These are phyloP conservation scores for Solen grandis DNA, from an alignment of 1,140 invertebrate species.

Conservation along the genomic window DNA sequence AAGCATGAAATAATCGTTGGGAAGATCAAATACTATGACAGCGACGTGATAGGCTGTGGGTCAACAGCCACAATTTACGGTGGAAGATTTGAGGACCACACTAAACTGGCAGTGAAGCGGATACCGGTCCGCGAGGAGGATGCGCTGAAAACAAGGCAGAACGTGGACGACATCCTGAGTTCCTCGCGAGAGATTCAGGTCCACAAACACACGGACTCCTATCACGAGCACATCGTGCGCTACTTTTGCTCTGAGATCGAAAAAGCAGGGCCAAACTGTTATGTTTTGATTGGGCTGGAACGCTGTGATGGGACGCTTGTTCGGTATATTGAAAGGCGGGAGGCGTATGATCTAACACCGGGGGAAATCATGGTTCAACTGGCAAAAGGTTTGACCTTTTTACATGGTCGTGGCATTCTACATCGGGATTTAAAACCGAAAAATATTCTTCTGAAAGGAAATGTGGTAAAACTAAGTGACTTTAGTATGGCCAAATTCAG, in stretches of 20 bases:
- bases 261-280: background rate
- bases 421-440: constrained; percentile 12
- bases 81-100: background rate
- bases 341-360: background rate
- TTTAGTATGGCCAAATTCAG: constrained; percentile 13
- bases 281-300: background rate
- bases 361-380: background rate
- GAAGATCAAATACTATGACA: no score
- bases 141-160: background rate
- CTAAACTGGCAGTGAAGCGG: background rate
- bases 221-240: background rate
- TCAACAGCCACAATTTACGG: no score
- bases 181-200: background rate
- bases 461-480: constrained; percentile 15
- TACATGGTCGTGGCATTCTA: background rate
- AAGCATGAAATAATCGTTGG: no score
- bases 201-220: background rate
- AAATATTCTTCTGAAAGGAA: background rate
- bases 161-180: background rate
- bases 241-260: constrained; percentile 4
- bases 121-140: background rate
- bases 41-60: no score
- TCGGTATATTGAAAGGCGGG: background rate
- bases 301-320: background rate
- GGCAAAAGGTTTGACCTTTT: background rate